Base-by-base conservation (phyloP, 1,140 invertebrate species). In the Psilanteris sp. region DNA sequence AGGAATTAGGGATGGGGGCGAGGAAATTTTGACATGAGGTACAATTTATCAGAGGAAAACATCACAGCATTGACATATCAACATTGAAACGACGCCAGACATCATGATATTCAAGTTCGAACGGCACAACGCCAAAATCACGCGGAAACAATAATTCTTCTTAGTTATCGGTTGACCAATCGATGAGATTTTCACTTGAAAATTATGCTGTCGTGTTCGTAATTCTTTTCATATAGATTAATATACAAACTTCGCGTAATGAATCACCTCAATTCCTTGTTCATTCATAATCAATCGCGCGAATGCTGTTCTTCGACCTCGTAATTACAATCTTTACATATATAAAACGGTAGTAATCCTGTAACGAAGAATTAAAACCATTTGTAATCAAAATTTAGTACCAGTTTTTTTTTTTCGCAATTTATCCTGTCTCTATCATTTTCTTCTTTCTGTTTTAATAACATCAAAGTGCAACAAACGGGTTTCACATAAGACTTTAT, bases 31-130 rank as follows among this genome's bases (percentile, higher is more conserved):
- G 57, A 52, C 36, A 44, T 64, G 66, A 68, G 44, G 64, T 72
- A 64, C 76, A 82, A 79, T 76, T 82, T 80, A 67, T 85, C 80
- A 82, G 81, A 81, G 84, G 81, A 83, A 85, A 86, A 87, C 85
- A 87, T 87, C 84, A 87, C 86, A 86, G 85, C 83, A 85, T 86
- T 85, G 84, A 82, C 81, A 85, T 85, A 84, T 85, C 81, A 85
- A 85, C 84, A 85, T 85, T 74, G 81, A 85, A 83, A 85, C 79
- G 79, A 81, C 61, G 39, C 31, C 50, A 54, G 61, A 64, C 59
- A 71, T 64, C 61, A 64, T 54, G 59, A 70, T 54, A 57, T 70
- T 70, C 73, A 70, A 76, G 48, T 54, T 46, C 9, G 8, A 55
- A 27, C 15, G 24, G 7, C 15, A 20, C 6, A 20, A 20, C 5